phyloP scores from a whole-genome alignment of 1,140 invertebrate species.

The Drosophila yakuba region DNA sequence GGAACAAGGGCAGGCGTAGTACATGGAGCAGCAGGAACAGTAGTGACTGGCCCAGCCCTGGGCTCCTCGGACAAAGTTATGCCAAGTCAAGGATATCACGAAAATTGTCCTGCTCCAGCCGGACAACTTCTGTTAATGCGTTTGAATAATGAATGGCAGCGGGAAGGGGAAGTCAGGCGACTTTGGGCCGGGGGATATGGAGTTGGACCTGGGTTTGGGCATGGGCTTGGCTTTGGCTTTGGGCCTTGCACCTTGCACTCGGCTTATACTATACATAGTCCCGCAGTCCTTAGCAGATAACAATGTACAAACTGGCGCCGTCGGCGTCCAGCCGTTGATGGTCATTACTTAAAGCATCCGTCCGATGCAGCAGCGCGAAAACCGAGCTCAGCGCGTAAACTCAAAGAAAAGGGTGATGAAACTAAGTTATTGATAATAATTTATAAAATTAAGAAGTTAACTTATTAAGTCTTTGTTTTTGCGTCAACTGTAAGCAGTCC shows the following conservation, averaged over 20 bases:
- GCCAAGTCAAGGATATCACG: conserved; percentile 75
- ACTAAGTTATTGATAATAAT: neutral
- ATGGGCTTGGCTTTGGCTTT: conserved; percentile 7
- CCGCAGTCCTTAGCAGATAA: conserved; percentile 54
- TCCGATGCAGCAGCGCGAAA: conserved; percentile 55
- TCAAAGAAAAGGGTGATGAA: conserved; percentile 1
- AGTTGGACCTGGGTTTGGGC: conserved; percentile 4
- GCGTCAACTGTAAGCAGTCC: too few species aligned
- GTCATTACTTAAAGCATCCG: conserved; percentile 75
- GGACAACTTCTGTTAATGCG: conserved; percentile 78
- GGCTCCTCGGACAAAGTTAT: conserved; percentile 65
- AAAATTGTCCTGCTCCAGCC: conserved; percentile 62
- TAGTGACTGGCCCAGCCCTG: conserved; percentile 14
- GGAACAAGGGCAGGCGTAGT: neutral
- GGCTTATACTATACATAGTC: conserved; percentile 10
- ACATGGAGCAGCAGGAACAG: neutral
- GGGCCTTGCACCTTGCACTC: conserved; percentile 52
- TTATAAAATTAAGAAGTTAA: neutral
- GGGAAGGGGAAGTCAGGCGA: conserved; percentile 1
- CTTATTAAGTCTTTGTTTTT: too few species aligned
- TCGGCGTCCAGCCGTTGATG: conserved; percentile 53
- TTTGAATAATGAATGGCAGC: conserved; percentile 77
- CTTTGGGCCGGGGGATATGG: neutral
- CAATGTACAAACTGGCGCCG: conserved; percentile 76
- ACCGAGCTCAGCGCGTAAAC: conserved; percentile 21